phyloP scores from a whole-genome alignment of 2,888 invertebrate genomes.

The Pyrgus malvae region DNA sequence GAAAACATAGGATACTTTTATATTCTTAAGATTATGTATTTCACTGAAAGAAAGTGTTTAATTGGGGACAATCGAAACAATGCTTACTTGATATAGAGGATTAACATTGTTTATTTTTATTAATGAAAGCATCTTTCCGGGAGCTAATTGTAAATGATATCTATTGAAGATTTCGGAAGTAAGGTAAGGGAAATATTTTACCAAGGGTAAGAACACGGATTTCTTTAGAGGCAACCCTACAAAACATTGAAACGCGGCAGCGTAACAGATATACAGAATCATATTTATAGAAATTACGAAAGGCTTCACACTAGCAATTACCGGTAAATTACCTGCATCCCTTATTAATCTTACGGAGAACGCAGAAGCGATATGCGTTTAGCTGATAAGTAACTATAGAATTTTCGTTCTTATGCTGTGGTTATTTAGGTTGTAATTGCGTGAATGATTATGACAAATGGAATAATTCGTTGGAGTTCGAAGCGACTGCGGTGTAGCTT shows the following conservation, averaged over 20 bases:
- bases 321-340: conserved; percentile 27
- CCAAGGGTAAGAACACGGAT: too few relatives aligned
- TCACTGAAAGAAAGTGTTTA: too few relatives aligned
- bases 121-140: too few relatives aligned
- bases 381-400: background rate
- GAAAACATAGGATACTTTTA: too few relatives aligned
- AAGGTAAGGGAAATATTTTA: too few relatives aligned
- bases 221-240: background rate
- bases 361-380: conserved; percentile 1
- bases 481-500: conserved; percentile 42
- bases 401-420: conserved; percentile 4
- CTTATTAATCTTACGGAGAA: conserved; percentile 28
- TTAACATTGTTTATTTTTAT: too few relatives aligned
- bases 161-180: too few relatives aligned
- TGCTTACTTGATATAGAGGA: too few relatives aligned
- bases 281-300: conserved; percentile 27
- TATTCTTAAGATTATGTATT: too few relatives aligned
- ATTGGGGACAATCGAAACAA: too few relatives aligned
- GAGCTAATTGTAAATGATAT: too few relatives aligned
- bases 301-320: conserved; percentile 26
- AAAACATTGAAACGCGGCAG: background rate
- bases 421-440: conserved; percentile 6
- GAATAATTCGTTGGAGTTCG: conserved; percentile 22
- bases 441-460: conserved; percentile 13
- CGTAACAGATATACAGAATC: conserved; percentile 18